Evolutionary conservation across 2,888 invertebrate genomes (phyloP).

Genomic region (Sialis fuliginosa): DNA sequence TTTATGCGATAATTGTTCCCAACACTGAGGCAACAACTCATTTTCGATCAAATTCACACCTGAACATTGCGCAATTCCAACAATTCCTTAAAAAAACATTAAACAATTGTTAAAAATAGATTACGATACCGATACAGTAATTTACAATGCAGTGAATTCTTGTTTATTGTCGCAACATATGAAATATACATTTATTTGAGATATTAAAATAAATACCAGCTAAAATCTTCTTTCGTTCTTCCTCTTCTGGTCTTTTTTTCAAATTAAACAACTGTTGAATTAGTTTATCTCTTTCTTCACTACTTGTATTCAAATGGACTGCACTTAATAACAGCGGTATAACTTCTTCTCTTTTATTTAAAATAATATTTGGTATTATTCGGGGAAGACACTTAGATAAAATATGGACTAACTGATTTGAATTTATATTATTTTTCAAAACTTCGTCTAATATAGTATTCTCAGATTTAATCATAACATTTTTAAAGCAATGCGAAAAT

Average conservation of each 20-base stretch:
- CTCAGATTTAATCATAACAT: constrained; percentile 20
- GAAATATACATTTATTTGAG: background rate
- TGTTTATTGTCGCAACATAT: background rate
- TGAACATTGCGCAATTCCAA: constrained; percentile 27
- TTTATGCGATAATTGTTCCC: constrained; percentile 53
- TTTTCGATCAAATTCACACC: constrained; percentile 37
- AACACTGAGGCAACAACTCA: constrained; percentile 50
- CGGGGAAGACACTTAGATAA: constrained; percentile 36
- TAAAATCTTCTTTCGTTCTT: constrained; percentile 39
- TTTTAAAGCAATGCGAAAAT: constrained; percentile 27
- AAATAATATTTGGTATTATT: constrained; percentile 47
- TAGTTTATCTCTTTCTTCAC: constrained; percentile 39
- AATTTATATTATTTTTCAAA: constrained; percentile 21
- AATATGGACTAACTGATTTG: constrained; percentile 28
- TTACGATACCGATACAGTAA: background rate
- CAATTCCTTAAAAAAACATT: constrained; percentile 20
- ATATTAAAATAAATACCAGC: constrained; percentile 22
- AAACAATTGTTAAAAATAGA: background rate
- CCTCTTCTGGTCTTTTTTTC: constrained; percentile 48
- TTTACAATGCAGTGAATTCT: background rate
- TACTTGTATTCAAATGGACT: constrained; percentile 37
- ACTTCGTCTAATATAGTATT: constrained; percentile 21
- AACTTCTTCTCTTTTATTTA: constrained; percentile 49
- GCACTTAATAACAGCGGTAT: constrained; percentile 44
- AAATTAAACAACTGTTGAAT: constrained; percentile 49